Conservation (phyloP, 1,140 invertebrate species). For the Aplysia californica region DNA sequence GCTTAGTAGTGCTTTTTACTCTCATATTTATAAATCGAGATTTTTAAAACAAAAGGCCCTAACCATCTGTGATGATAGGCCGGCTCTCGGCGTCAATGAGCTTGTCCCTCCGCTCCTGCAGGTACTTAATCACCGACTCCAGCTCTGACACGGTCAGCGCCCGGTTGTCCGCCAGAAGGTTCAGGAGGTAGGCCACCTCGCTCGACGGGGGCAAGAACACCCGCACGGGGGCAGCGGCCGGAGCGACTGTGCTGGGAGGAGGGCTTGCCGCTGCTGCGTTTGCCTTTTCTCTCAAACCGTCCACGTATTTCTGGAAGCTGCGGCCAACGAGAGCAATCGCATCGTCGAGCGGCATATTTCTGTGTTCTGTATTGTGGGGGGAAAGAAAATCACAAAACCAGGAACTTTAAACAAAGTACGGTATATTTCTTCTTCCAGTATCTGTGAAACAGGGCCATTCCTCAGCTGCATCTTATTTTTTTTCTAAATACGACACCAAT, state of each 20-base stretch:
- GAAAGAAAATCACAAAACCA: not conserved
- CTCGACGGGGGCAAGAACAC: constrained; percentile 45
- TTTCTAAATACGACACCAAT: not conserved
- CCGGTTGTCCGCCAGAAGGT: constrained; percentile 82
- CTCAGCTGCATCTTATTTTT: not conserved
- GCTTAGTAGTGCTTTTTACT: too few relatives aligned
- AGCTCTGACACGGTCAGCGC: constrained; percentile 84
- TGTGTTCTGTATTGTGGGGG: constrained; percentile 81
- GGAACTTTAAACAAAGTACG: not conserved
- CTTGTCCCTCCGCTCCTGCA: constrained; percentile 79
- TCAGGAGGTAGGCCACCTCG: constrained; percentile 76
- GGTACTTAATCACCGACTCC: constrained; percentile 82
- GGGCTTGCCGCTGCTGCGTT: constrained; percentile 2
- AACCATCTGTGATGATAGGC: constrained; percentile 11
- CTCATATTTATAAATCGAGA: too few relatives aligned
- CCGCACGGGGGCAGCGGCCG: constrained; percentile 19
- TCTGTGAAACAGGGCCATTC: not conserved
- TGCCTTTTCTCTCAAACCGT: constrained; percentile 49
- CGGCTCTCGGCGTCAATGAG: constrained; percentile 38
- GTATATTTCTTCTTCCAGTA: not conserved
- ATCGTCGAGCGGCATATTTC: constrained; percentile 95
- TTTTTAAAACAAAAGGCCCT: too few relatives aligned
- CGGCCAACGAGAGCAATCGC: constrained; percentile 82
- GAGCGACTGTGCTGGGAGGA: constrained; percentile 21
- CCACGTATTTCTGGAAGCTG: constrained; percentile 84